Evolutionary conservation across 2,888 invertebrate species (phyloP).

Genomic region (Cloeon dipterum): DNA sequence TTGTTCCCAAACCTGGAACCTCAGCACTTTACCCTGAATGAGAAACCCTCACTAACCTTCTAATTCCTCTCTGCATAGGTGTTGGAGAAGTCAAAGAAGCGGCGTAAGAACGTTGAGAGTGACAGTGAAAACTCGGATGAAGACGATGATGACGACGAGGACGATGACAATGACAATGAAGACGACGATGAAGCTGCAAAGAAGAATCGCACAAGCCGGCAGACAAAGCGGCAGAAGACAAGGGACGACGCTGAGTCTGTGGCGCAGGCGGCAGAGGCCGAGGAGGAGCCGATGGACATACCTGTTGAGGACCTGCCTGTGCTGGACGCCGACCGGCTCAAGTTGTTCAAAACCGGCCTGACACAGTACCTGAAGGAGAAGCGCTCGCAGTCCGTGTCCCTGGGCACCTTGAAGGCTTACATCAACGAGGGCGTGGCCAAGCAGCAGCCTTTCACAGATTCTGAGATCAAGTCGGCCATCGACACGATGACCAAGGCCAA

Average conservation of each 20-base stretch:
- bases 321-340: too few relatives aligned
- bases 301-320: too few relatives aligned
- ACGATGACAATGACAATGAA: slow-evolving; percentile 13
- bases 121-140: slow-evolving; percentile 16
- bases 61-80: slow-evolving; percentile 15
- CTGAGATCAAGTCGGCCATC: slow-evolving; percentile 58
- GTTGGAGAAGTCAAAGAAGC: slow-evolving; percentile 52
- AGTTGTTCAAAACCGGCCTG: slow-evolving; percentile 46
- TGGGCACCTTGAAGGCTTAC: slow-evolving; percentile 36
- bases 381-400: slow-evolving; percentile 47
- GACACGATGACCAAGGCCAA: slow-evolving; percentile 69
- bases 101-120: slow-evolving; percentile 22
- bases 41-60: too few relatives aligned
- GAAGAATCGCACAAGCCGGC: not conserved
- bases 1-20: too few relatives aligned
- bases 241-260: too few relatives aligned
- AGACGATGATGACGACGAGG: slow-evolving; percentile 20
- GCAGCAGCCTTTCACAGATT: slow-evolving; percentile 29
- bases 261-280: too few relatives aligned
- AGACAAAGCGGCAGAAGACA: not conserved
- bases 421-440: slow-evolving; percentile 35
- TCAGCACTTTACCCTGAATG: too few relatives aligned
- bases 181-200: slow-evolving; percentile 3
- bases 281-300: too few relatives aligned
- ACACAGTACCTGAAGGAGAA: slow-evolving; percentile 54